Percentiles rank a stretch among this genome's conserved stretches.
Conservation (phyloP, 2,113 vertebrate species). For the Gorsachius goisagi region DNA sequence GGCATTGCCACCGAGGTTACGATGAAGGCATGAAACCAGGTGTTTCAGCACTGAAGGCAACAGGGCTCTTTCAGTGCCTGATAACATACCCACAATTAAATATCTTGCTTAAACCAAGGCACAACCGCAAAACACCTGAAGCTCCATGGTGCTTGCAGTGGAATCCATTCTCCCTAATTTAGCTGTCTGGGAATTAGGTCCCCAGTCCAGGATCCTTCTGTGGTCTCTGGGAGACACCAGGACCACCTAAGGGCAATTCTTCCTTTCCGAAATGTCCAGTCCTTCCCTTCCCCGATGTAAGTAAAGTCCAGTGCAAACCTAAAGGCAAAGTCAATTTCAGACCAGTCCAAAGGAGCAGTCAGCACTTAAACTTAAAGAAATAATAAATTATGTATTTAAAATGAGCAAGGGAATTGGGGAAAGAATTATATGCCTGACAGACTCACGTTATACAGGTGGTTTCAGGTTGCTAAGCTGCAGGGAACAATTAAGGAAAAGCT, state of each 20-base stretch:
- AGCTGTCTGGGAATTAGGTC: background rate
- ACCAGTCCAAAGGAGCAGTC: background rate
- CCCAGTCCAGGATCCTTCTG: background rate
- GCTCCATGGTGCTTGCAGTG: background rate
- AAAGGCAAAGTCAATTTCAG: background rate
- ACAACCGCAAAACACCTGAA: accelerated
- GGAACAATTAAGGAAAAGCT: background rate
- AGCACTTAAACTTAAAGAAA: background rate
- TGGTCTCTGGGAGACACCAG: background rate
- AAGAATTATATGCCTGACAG: background rate
- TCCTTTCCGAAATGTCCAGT: background rate
- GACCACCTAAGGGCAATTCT: background rate
- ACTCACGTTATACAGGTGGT: background rate
- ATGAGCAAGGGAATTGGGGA: background rate
- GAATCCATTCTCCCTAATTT: background rate
- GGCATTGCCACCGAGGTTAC: accelerated
- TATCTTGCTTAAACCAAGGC: background rate
- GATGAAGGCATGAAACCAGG: background rate
- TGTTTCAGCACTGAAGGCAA: background rate
- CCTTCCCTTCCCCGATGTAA: background rate
- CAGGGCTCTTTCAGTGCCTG: background rate
- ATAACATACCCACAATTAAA: background rate
- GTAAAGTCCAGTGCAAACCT: background rate
- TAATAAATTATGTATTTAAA: background rate
- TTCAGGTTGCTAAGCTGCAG: conserved; percentile 8